Evolutionary conservation across 2,797 vertebrate species (phyloP).

Genomic region (Platalea minor): DNA sequence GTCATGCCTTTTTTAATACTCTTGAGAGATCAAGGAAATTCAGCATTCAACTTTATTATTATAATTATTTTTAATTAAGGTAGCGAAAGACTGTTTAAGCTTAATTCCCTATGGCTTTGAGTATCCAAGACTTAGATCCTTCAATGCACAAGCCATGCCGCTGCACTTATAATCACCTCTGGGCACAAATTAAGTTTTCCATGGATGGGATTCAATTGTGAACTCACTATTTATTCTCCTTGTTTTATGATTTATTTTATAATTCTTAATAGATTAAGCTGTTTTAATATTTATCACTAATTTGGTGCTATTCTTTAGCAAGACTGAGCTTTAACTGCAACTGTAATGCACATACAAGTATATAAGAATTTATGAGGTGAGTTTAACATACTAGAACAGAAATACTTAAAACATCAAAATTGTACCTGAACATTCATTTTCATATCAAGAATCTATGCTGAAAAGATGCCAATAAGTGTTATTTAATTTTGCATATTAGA

Average conservation of each 20-base stretch:
- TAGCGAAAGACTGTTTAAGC: neutral
- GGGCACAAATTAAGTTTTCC: neutral
- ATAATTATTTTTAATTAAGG: neutral
- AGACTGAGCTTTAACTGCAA: neutral
- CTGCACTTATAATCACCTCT: neutral
- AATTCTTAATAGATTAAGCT: neutral
- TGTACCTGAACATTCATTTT: neutral
- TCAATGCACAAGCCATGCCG: neutral
- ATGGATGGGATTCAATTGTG: neutral
- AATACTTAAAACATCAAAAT: neutral
- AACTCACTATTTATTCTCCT: neutral
- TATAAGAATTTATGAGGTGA: neutral
- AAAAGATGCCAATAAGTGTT: neutral
- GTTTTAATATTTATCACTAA: neutral
- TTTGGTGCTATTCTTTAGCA: neutral
- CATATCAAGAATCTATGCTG: neutral
- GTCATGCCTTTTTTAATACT: neutral
- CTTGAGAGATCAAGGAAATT: neutral
- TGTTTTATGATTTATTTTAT: neutral
- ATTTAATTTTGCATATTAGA: neutral
- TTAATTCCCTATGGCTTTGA: neutral
- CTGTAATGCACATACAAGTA: neutral
- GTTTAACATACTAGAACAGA: neutral
- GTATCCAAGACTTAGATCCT: neutral
- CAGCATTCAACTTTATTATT: neutral